phyloP scores from a whole-genome alignment of 2,888 invertebrate species.

The Selenia dentaria region DNA sequence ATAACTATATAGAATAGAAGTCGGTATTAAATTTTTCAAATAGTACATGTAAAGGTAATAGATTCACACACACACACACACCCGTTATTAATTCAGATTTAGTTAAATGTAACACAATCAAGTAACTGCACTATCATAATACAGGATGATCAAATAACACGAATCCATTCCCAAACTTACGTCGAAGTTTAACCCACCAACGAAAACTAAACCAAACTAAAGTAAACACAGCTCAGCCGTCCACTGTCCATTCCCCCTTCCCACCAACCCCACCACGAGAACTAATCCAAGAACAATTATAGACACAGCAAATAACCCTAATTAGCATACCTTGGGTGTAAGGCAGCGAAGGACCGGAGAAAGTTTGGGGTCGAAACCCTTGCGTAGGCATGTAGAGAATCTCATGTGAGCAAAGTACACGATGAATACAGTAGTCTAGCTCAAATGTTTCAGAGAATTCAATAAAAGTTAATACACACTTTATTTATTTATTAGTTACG shows the following conservation, averaged over 20 bases:
- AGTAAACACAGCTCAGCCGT: neutral
- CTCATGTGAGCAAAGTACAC: neutral
- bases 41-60: no score
- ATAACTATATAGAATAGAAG: no score
- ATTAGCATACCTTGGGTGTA: conserved; percentile 27
- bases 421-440: neutral
- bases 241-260: conserved; percentile 7
- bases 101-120: no score
- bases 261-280: neutral
- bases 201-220: neutral
- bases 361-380: conserved; percentile 19
- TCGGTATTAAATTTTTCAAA: no score
- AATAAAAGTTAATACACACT: no score
- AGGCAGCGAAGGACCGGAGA: neutral
- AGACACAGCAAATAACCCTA: conserved; percentile 22
- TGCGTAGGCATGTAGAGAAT: conserved; percentile 1
- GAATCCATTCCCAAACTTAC: neutral
- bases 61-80: no score
- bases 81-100: no score
- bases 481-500: no score
- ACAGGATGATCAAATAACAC: no score
- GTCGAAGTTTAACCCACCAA: neutral
- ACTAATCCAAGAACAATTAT: conserved; percentile 32
- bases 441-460: no score
- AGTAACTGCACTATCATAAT: no score